phyloP scores from a whole-genome alignment of 2,113 vertebrate species.

The Recurvirostra avosetta region DNA sequence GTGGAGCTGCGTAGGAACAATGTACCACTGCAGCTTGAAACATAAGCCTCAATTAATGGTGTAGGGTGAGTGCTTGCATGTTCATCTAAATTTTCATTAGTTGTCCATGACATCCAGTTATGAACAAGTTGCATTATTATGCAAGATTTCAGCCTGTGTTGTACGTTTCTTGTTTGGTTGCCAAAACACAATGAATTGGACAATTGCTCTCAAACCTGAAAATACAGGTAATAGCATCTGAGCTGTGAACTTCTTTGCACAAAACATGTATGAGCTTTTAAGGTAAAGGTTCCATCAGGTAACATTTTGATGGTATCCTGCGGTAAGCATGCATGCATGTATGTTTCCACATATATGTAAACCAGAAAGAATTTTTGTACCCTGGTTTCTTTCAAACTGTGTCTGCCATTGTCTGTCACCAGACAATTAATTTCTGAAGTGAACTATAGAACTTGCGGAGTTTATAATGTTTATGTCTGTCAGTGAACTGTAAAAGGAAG shows the following conservation, averaged over 20 bases:
- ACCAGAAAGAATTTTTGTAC: neutral
- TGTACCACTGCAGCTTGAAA: neutral
- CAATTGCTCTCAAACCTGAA: neutral
- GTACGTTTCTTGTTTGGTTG: neutral
- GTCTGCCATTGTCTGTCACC: neutral
- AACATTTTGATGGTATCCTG: neutral
- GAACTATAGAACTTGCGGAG: neutral
- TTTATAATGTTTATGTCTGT: neutral
- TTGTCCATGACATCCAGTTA: neutral
- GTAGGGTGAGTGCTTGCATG: neutral
- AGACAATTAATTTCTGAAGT: neutral
- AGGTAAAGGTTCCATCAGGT: neutral
- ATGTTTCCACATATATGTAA: neutral
- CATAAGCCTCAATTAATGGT: neutral
- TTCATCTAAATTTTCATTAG: neutral
- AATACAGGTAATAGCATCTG: neutral
- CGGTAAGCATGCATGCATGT: accelerated
- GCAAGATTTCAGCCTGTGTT: neutral
- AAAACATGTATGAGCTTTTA: neutral
- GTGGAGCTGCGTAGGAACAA: neutral
- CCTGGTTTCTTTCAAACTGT: neutral
- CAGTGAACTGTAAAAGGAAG: neutral
- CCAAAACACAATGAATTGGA: neutral
- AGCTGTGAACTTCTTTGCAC: neutral
- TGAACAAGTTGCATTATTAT: neutral